Percentiles rank a stretch among this genome's conserved stretches.
Evolutionary conservation across 1,140 invertebrate genomes (phyloP).

Genomic region (Sarcophaga bullata): DNA sequence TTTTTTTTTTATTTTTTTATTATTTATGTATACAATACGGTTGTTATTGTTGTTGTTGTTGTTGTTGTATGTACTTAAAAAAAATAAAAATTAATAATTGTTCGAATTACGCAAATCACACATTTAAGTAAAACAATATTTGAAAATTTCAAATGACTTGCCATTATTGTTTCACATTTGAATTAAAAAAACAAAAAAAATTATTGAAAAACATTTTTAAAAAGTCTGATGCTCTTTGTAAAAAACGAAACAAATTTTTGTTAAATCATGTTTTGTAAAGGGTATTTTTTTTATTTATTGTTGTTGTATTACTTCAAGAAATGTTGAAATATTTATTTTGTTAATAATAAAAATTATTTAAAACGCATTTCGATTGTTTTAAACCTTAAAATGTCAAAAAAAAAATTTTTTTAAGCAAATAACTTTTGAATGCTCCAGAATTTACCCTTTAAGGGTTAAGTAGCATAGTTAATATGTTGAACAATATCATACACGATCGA

Average conservation of each 20-base stretch:
- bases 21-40: no score
- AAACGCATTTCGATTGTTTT: no score
- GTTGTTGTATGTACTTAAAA: not conserved
- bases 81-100: not conserved
- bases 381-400: no score
- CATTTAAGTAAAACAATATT: not conserved
- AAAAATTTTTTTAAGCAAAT: no score
- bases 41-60: no score
- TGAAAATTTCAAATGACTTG: slow-evolving; percentile 21
- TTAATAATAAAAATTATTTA: no score
- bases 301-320: not conserved
- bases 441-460: no score
- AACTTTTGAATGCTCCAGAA: no score
- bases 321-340: not conserved
- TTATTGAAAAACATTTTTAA: not conserved
- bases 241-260: not conserved
- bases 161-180: not conserved
- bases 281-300: not conserved
- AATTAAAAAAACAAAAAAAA: not conserved
- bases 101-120: slow-evolving; percentile 20
- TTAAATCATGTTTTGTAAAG: not conserved
- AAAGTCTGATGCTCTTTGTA: not conserved
- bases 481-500: no score
- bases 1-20: no score
- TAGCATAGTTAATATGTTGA: no score